Evolutionary conservation across 2,113 vertebrate species (phyloP).

Genomic region (Daphoenositta chrysoptera): DNA sequence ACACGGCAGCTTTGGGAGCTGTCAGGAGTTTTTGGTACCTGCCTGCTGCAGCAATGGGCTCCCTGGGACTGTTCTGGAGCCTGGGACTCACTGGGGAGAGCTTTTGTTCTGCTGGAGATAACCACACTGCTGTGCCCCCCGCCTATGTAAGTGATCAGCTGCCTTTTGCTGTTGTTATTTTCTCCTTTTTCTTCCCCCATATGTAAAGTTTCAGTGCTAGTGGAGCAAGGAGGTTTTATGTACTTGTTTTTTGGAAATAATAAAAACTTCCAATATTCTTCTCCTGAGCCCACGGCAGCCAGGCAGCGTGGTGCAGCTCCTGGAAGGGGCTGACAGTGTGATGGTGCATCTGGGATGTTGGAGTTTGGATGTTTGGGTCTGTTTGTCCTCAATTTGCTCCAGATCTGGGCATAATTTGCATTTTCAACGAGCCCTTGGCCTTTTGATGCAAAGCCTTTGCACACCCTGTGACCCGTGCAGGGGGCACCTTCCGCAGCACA

Average conservation of each 20-base stretch:
- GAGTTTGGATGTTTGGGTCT: not conserved
- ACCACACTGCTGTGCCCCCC: not conserved
- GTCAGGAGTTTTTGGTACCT: not conserved
- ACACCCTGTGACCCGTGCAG: not conserved
- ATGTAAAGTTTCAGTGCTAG: not conserved
- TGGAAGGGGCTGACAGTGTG: not conserved
- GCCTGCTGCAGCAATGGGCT: not conserved
- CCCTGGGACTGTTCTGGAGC: not conserved
- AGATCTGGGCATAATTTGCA: not conserved
- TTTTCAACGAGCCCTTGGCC: not conserved
- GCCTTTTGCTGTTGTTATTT: too few species aligned
- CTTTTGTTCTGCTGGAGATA: not conserved
- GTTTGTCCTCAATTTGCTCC: not conserved
- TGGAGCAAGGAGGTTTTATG: fast-evolving
- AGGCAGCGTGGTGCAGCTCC: fast-evolving
- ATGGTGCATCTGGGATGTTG: not conserved
- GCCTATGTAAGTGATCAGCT: not conserved
- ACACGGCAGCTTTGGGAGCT: not conserved
- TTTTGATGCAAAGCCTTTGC: not conserved
- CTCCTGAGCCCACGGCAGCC: not conserved
- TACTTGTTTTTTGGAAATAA: not conserved
- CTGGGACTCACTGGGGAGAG: not conserved
- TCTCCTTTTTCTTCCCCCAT: not conserved
- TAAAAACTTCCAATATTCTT: not conserved
- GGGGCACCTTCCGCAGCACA: not conserved